Conservation (phyloP, 2,113 vertebrate species). For the Macrotis lagotis region DNA sequence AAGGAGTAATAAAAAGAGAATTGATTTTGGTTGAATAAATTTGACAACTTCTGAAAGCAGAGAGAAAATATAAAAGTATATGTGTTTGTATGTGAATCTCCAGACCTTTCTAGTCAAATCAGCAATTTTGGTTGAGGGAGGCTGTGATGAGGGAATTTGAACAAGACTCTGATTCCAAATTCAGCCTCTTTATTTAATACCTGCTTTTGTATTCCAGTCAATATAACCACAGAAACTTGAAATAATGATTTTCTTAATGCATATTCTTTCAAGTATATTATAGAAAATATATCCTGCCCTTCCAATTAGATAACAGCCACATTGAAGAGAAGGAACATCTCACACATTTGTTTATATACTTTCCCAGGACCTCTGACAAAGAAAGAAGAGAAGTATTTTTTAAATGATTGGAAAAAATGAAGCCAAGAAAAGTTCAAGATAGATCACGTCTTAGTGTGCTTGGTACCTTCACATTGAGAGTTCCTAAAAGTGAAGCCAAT, state of each 20-base stretch:
- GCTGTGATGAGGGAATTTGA: background rate
- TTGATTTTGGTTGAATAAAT: background rate
- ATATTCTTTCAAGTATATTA: background rate
- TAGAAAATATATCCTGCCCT: background rate
- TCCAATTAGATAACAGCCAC: background rate
- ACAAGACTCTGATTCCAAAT: background rate
- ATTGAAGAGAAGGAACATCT: background rate
- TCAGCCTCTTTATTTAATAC: background rate
- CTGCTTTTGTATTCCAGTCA: background rate
- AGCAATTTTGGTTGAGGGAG: background rate
- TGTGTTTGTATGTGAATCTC: background rate
- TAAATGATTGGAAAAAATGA: background rate
- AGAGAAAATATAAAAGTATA: background rate
- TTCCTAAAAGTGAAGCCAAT: background rate
- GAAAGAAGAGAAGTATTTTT: background rate
- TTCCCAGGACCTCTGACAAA: background rate
- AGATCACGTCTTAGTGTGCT: background rate
- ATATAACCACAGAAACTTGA: background rate
- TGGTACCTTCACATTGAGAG: constrained; percentile 39
- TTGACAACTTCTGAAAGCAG: background rate
- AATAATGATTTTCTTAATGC: background rate
- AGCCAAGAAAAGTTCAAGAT: background rate
- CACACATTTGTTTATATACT: background rate
- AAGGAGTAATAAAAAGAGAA: background rate
- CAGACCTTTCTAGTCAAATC: background rate